Percentiles rank a stretch among this genome's conserved stretches.
Evolutionary conservation across 2,888 invertebrate species (phyloP).

Genomic region (Philonicus albiceps): DNA sequence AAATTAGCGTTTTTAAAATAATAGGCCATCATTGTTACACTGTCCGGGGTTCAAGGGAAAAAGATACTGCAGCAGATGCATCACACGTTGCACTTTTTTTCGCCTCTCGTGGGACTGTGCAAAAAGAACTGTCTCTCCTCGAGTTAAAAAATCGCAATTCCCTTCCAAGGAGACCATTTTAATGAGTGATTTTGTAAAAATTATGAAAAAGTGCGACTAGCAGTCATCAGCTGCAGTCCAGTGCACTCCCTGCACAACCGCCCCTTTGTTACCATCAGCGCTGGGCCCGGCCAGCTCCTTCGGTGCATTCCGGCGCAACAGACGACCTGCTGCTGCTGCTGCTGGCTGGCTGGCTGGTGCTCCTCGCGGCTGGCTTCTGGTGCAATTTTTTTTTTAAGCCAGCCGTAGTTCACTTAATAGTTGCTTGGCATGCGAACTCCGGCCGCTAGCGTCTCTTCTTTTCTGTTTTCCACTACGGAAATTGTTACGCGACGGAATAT

Average conservation of each 20-base stretch:
- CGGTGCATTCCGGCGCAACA: background rate
- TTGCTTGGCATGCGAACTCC: background rate
- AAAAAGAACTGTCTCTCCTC: background rate
- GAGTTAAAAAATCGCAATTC: constrained; percentile 18
- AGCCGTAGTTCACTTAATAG: constrained; percentile 5
- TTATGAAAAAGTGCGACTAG: constrained; percentile 6
- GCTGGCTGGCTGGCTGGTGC: no score
- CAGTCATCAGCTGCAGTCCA: constrained; percentile 22
- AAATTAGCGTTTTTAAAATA: background rate
- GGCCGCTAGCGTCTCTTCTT: background rate
- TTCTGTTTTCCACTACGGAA: background rate
- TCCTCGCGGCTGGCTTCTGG: background rate
- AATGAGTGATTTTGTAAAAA: constrained; percentile 28
- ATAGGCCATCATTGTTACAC: background rate
- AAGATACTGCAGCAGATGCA: background rate
- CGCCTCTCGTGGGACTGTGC: background rate
- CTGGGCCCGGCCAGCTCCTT: background rate
- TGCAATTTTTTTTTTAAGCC: constrained; percentile 4
- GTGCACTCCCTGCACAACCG: background rate
- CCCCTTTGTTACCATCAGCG: background rate
- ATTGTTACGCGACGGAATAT: background rate
- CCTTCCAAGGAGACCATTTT: constrained; percentile 30
- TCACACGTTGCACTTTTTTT: background rate
- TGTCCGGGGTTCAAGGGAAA: background rate
- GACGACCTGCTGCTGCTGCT: background rate